A percentile compares a stretch with the other conserved stretches of the same genome.
These are phyloP conservation scores for Nibea coibor DNA, from an alignment of 2,113 vertebrate genomes.

Conservation along the genomic window DNA sequence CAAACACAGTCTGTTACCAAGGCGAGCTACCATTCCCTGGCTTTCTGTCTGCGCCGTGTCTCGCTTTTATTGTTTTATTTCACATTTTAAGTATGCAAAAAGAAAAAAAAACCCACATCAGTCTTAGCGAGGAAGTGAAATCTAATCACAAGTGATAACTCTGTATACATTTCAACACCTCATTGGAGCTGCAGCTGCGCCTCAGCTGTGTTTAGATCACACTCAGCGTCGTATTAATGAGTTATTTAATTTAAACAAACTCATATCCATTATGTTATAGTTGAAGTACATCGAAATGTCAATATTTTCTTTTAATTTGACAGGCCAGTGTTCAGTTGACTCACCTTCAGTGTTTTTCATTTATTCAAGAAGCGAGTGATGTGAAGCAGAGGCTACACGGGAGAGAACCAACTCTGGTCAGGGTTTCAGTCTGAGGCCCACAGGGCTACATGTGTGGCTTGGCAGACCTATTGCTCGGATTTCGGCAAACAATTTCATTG, in stretches of 20 bases:
- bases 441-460: constrained; percentile 38
- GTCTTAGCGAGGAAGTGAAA: neutral
- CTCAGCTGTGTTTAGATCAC: neutral
- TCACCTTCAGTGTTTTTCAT: constrained; percentile 13
- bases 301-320: constrained; percentile 21
- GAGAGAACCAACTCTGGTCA: constrained; percentile 14
- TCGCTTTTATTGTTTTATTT: neutral
- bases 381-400: constrained; percentile 20
- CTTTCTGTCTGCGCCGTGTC: neutral
- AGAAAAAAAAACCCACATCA: neutral
- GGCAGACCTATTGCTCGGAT: constrained; percentile 36
- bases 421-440: constrained; percentile 24
- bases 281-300: neutral
- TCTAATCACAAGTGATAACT: neutral
- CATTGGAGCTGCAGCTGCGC: constrained; percentile 5
- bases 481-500: constrained; percentile 23
- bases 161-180: constrained; percentile 2
- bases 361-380: constrained; percentile 1
- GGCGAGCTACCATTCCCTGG: neutral
- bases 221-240: neutral
- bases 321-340: neutral
- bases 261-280: neutral
- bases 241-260: neutral
- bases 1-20: constrained; percentile 20
- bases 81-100: neutral